These are phyloP conservation scores for Eulemur coronatus DNA, from an alignment of 2,797 vertebrate species.

Conservation along the genomic window DNA sequence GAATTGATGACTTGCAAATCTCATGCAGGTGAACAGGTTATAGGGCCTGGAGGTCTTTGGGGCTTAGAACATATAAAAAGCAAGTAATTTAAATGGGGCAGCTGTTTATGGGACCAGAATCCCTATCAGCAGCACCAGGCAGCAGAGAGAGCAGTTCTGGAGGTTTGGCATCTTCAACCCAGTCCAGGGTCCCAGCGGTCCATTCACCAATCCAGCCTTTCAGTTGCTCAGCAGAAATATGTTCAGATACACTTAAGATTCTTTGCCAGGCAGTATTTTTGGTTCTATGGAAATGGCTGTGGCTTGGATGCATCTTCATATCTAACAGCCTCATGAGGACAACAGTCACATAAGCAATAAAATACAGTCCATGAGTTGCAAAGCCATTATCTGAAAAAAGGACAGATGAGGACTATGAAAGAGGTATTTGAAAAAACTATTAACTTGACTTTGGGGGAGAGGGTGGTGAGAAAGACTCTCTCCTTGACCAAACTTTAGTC, in stretches of 20 bases:
- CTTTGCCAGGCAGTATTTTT: neutral
- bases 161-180: neutral
- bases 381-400: conserved; percentile 2
- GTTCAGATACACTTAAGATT: neutral
- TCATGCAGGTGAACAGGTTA: conserved; percentile 66
- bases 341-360: neutral
- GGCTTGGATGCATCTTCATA: neutral
- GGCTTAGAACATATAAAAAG: conserved; percentile 58
- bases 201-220: neutral
- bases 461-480: neutral
- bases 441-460: neutral
- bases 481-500: neutral
- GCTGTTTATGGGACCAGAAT: conserved; percentile 45
- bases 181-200: neutral
- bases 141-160: neutral
- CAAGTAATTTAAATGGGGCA: conserved; percentile 39
- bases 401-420: neutral
- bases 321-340: neutral
- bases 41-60: conserved; percentile 65
- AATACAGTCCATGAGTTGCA: neutral
- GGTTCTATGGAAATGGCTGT: neutral
- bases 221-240: conserved; percentile 22
- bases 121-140: neutral
- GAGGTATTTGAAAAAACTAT: neutral
- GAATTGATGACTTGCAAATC: conserved; percentile 78